Evolutionary conservation across 1,140 invertebrate genomes (phyloP), one percentile per base, ranked within the genome.

Genomic region (Caenorhabditis briggsae): DNA sequence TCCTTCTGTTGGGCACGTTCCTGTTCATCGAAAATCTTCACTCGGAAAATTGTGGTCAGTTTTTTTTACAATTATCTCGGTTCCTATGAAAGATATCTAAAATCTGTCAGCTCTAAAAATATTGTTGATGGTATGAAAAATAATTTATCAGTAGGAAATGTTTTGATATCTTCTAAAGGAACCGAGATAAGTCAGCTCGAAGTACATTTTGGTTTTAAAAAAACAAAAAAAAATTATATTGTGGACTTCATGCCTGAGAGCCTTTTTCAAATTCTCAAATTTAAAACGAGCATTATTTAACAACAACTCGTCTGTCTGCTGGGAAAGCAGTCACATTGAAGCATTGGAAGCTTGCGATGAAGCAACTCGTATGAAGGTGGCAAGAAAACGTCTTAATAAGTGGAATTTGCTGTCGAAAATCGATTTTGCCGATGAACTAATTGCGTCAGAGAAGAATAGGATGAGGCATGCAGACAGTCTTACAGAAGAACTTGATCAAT

Each of bases 241-340:
- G 65, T 74, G n/a, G 65, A 74, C 65, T 74, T 74, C 23, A 74
- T 74, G 65, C 65, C 64, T n/a, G 64, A 65, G 64, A 65, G 64
- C 64, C 12, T 74, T n/a, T 23, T n/a, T 23, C 25, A n/a, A 18
- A 23, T 74, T n/a, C 12, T 2, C 65, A 48, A 74, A 74, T 74
- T 2, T 74, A n/a, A 74, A 74, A 2, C 7, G 2, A 23, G 65
- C 46, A 25, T 43, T 43, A 0, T 23, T 74, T 7, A 25, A 74
- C 65, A 74, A 74, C 12, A 23, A 74, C 23, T 74, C 7, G 23
- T 74, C 65, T 16, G 65, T 74, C 14, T 74, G 25, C 23, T 25
- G 65, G 65, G 33, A 74, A 74, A 23, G 2, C 14, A 74, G 12
- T 41, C 65, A 74, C 23, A 74, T 23, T 74, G 65, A 74, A 1